These are phyloP conservation scores for Pogonomyrmex californicus DNA, from an alignment of 1,140 invertebrate genomes.

Conservation along the genomic window DNA sequence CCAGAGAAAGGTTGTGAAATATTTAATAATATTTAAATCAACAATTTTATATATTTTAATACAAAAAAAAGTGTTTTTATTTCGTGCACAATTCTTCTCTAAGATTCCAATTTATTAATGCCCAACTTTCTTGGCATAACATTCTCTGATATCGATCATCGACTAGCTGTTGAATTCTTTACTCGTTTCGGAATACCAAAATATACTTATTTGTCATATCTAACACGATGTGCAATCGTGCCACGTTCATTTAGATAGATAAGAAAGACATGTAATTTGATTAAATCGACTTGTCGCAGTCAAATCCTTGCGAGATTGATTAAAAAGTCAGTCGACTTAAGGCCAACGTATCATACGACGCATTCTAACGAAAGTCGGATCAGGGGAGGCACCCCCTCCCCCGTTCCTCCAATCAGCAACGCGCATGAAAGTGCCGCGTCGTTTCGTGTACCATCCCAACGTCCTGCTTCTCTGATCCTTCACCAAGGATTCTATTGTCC, in stretches of 20 bases:
- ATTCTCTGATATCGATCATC: conserved; percentile 31
- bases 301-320: conserved; percentile 52
- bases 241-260: background rate
- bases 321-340: conserved; percentile 44
- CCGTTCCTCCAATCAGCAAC: conserved; percentile 69
- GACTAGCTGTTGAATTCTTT: conserved; percentile 38
- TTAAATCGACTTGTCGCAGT: background rate
- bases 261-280: conserved; percentile 13
- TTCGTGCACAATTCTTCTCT: background rate
- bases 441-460: conserved; percentile 68
- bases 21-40: background rate
- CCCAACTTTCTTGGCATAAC: background rate
- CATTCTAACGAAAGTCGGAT: conserved; percentile 66
- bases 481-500: conserved; percentile 83
- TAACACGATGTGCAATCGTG: background rate
- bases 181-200: conserved; percentile 24
- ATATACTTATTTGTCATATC: conserved; percentile 41
- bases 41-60: background rate
- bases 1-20: background rate
- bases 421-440: conserved; percentile 52
- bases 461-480: conserved; percentile 84
- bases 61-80: background rate
- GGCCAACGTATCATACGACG: conserved; percentile 73
- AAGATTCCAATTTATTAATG: conserved; percentile 27
- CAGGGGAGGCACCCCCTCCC: conserved; percentile 70